These are phyloP conservation scores for Glyptemys insculpta DNA, from an alignment of 2,797 vertebrate genomes.

Conservation along the genomic window DNA sequence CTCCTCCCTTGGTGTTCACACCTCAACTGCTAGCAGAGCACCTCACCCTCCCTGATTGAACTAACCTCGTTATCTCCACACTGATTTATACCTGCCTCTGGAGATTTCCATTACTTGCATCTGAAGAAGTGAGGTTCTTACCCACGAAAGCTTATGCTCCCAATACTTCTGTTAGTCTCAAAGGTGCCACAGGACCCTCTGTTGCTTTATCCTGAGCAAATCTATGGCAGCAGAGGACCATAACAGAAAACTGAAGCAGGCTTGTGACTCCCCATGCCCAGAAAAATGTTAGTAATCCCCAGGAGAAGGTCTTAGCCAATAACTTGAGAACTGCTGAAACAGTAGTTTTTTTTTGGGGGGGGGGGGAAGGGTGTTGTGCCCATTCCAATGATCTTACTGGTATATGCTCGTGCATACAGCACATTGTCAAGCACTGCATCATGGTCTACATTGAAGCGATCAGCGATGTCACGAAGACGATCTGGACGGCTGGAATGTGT, in stretches of 20 bases:
- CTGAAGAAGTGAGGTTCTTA: too few relatives aligned
- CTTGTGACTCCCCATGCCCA: background rate
- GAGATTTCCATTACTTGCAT: too few relatives aligned
- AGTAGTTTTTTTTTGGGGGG: rapidly evolving
- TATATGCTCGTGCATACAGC: slow-evolving; percentile 96
- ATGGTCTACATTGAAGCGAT: slow-evolving; percentile 94
- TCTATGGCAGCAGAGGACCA: background rate
- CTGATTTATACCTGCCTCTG: too few relatives aligned
- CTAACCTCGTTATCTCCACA: too few relatives aligned
- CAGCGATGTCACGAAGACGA: slow-evolving; percentile 94
- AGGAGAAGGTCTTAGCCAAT: background rate
- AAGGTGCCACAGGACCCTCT: too few relatives aligned
- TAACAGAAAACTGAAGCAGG: background rate
- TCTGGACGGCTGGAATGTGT: slow-evolving; percentile 90
- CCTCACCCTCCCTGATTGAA: too few relatives aligned
- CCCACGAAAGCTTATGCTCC: too few relatives aligned
- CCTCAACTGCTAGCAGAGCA: too few relatives aligned
- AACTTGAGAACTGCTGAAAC: background rate
- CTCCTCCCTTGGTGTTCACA: too few relatives aligned
- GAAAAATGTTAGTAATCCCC: background rate
- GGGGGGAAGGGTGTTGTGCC: rapidly evolving
- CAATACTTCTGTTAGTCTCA: too few relatives aligned
- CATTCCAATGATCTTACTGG: slow-evolving; percentile 84
- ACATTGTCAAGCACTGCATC: slow-evolving; percentile 98
- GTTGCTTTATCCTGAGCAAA: background rate